These are phyloP conservation scores for Zaprionus lachaisei DNA, from an alignment of 1,140 invertebrate species.

Conservation along the genomic window DNA sequence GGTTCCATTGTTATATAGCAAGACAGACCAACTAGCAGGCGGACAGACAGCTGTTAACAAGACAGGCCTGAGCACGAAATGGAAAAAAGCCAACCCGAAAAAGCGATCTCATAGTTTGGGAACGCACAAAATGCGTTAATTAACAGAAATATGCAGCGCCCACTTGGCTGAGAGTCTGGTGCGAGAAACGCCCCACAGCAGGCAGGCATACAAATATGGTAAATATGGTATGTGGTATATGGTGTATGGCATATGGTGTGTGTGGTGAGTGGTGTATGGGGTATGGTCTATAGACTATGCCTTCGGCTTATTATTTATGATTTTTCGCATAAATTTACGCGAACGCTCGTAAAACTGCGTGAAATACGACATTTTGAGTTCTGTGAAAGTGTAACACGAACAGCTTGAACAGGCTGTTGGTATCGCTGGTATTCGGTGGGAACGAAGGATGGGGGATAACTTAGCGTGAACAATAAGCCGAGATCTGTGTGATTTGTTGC, in stretches of 20 bases:
- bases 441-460: conserved; percentile 30
- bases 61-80: conserved; percentile 24
- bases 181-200: conserved; percentile 41
- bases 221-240: conserved; percentile 34
- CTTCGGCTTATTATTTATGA: conserved; percentile 70
- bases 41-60: conserved; percentile 45
- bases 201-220: conserved; percentile 32
- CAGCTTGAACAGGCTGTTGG: conserved; percentile 7
- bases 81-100: conserved; percentile 14
- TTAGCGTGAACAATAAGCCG: conserved; percentile 74
- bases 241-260: not conserved
- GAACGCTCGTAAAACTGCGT: conserved; percentile 79
- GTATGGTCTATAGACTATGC: conserved; percentile 41
- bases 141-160: conserved; percentile 79
- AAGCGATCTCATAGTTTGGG: conserved; percentile 57
- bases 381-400: conserved; percentile 79
- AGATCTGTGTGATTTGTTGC: conserved; percentile 73
- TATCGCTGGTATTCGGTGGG: not conserved
- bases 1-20: conserved; percentile 42
- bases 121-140: conserved; percentile 78
- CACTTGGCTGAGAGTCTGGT: conserved; percentile 46
- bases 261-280: conserved; percentile 27
- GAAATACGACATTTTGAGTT: conserved; percentile 82
- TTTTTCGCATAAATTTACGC: conserved; percentile 83
- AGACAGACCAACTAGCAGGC: conserved; percentile 17